Base-by-base conservation (phyloP, 2,113 vertebrate genomes). In the Scophthalmus maximus region DNA sequence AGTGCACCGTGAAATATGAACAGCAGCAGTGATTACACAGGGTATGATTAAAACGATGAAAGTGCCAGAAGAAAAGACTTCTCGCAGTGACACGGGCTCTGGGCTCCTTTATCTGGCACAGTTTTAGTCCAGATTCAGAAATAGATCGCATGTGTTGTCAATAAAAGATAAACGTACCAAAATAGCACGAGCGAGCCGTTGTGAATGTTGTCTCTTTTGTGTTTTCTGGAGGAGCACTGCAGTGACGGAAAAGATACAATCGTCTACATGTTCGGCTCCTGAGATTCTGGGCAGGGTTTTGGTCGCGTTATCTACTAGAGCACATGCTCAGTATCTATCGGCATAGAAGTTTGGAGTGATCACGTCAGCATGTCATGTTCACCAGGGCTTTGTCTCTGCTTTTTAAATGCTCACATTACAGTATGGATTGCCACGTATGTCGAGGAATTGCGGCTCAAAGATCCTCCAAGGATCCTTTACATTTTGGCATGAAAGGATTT, bases 121-220 rank as follows among this genome's bases (percentile, higher is more conserved):
- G 56, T 63, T 83, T 70, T 30, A 26, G 50, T 57, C 67, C 73
- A 58, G 64, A 88, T 85, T 84, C 88, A 83, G 66, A 87, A 82
- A 79, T 23, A 68, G 67, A 80, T 73, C 58, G 60, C 63, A 26
- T 66, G 68, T 65, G 38, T 67, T 81, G 58, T 75, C 52, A 70
- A 62, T 70, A 66, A 71, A 50, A 72, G 66, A 62, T 56, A 66
- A 79, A 72, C 4, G 2, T 32, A 65, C 56, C 30, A 58, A 76
- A 80, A 86, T 76, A 81, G 9, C 14, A 23, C 3, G 1, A 65
- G 8, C 8, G 27, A 44, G 61, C 44, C 27, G 62, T 29, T 29
- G 34, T 53, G 40, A 56, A 60, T 49, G 49, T 46, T 78, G 26
- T 53, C 30, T 57, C 40, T 46, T 56, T 57, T 8, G 10, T 60